Evolutionary conservation across 2,113 vertebrate genomes (phyloP).

Genomic region (Glaucidium brasilianum): DNA sequence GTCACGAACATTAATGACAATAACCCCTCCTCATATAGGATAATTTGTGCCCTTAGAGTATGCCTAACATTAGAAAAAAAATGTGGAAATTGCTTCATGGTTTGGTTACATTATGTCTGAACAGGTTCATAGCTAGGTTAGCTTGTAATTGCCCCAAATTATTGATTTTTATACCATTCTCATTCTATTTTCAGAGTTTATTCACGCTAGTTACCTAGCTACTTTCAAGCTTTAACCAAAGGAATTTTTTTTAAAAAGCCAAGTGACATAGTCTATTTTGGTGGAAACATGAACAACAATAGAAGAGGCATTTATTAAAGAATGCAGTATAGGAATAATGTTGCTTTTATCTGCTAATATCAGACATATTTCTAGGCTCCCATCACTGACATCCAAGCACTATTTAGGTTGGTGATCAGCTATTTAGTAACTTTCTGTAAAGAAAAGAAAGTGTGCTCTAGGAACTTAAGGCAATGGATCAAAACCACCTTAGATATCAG

Average conservation of each 20-base stretch:
- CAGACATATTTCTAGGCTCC: background rate
- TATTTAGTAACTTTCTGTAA: background rate
- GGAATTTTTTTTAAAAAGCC: conserved; percentile 10
- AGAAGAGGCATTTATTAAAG: background rate
- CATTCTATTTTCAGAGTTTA: conserved; percentile 61
- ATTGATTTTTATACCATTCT: conserved; percentile 54
- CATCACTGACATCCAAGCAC: background rate
- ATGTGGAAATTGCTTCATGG: conserved; percentile 34
- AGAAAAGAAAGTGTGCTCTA: background rate
- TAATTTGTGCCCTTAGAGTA: conserved; percentile 14
- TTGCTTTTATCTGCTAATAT: background rate
- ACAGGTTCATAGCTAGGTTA: conserved; percentile 27
- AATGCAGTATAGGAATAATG: background rate
- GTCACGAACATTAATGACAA: background rate
- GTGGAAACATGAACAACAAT: background rate
- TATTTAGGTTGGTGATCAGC: background rate
- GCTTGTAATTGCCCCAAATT: conserved; percentile 54
- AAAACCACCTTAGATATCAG: background rate
- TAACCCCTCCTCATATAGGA: background rate
- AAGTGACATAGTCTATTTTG: conserved; percentile 25
- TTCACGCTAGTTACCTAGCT: conserved; percentile 14
- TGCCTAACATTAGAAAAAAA: conserved; percentile 44
- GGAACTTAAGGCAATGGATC: background rate
- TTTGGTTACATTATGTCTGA: conserved; percentile 57
- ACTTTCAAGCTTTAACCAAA: conserved; percentile 51